Evolutionary conservation across 2,888 invertebrate species (phyloP).

Genomic region (Cotesia congregata): DNA sequence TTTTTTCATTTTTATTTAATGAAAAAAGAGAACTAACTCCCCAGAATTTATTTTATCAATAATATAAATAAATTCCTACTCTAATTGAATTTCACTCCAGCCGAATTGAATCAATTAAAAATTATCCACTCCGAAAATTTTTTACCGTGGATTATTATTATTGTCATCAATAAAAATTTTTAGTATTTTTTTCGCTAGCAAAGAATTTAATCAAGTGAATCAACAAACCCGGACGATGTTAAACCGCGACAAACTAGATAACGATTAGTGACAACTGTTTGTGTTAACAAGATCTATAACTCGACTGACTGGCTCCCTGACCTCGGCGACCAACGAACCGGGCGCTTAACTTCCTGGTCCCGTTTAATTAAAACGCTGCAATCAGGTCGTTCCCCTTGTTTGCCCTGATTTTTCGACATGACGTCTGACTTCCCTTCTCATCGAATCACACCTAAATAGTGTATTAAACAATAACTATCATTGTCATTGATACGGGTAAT

Average conservation of each 20-base stretch:
- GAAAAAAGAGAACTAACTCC: too few relatives aligned
- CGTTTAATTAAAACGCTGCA: conserved; percentile 37
- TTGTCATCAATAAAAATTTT: too few relatives aligned
- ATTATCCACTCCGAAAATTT: too few relatives aligned
- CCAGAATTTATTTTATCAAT: too few relatives aligned
- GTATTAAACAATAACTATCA: not conserved
- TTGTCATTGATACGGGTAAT: not conserved
- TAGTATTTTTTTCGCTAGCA: too few relatives aligned
- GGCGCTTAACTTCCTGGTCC: conserved; percentile 38
- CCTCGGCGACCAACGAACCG: conserved; percentile 25
- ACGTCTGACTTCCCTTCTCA: conserved; percentile 22
- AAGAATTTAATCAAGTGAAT: too few relatives aligned
- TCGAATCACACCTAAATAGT: not conserved
- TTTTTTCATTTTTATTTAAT: too few relatives aligned
- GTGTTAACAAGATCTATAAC: conserved; percentile 17
- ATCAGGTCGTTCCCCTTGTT: conserved; percentile 29
- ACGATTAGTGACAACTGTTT: conserved; percentile 28
- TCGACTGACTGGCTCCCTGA: conserved; percentile 33
- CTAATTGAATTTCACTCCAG: too few relatives aligned
- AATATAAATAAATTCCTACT: too few relatives aligned
- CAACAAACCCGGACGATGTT: conserved; percentile 19
- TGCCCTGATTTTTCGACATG: conserved; percentile 22
- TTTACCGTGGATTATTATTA: too few relatives aligned
- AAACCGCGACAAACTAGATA: not conserved
- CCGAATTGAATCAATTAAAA: too few relatives aligned